phyloP scores from a whole-genome alignment of 2,113 vertebrate species.

The Seriola aureovittata region DNA sequence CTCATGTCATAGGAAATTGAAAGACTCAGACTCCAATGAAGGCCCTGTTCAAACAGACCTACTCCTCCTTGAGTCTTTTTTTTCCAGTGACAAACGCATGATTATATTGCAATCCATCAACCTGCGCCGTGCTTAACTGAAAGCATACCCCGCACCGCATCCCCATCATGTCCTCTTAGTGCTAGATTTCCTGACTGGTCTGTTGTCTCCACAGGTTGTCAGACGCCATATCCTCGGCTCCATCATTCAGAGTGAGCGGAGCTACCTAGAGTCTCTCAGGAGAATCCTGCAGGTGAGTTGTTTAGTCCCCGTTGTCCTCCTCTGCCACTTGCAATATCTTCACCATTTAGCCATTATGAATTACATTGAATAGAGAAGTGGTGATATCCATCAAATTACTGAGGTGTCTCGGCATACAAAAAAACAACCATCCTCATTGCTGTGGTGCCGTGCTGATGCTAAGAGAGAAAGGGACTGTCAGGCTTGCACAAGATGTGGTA shows the following conservation, averaged over 20 bases:
- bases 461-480: constrained; percentile 31
- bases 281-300: constrained; percentile 91
- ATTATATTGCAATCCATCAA: constrained; percentile 69
- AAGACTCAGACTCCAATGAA: constrained; percentile 27
- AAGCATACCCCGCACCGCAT: constrained; percentile 29
- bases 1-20: constrained; percentile 30
- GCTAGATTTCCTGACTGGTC: constrained; percentile 57
- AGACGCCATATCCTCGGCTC: constrained; percentile 94
- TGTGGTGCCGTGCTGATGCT: constrained; percentile 28
- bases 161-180: constrained; percentile 66
- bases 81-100: constrained; percentile 53
- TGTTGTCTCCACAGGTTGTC: constrained; percentile 86
- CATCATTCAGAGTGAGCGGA: constrained; percentile 94
- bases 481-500: constrained; percentile 27
- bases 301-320: constrained; percentile 60
- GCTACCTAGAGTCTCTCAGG: constrained; percentile 92
- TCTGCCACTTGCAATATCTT: constrained; percentile 72
- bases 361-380: constrained; percentile 40
- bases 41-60: constrained; percentile 48
- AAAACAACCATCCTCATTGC: constrained; percentile 48
- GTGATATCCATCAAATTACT: constrained; percentile 75
- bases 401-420: constrained; percentile 64
- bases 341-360: constrained; percentile 54
- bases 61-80: constrained; percentile 40
- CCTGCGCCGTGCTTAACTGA: constrained; percentile 46